A percentile compares a stretch with the other conserved stretches of the same genome.
phyloP scores from a whole-genome alignment of 2,888 invertebrate genomes.

The Adela reaumurella region DNA sequence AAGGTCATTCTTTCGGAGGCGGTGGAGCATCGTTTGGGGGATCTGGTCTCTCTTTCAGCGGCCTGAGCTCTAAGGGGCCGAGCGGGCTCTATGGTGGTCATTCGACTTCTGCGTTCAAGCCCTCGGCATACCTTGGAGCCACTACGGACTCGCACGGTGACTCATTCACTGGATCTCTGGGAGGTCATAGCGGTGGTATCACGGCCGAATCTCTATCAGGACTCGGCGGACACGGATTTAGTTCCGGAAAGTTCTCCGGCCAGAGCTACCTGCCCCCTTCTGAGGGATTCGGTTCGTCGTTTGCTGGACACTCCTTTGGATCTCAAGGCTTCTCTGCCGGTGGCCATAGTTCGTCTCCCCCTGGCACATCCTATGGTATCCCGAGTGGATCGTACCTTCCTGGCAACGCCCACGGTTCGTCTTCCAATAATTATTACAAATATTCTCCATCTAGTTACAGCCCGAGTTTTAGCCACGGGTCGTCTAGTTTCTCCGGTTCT shows the following conservation, averaged over 20 bases:
- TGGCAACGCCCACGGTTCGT: conserved; percentile 26
- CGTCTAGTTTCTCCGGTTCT: conserved; percentile 28
- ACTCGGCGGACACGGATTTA: conserved; percentile 21
- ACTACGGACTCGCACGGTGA: conserved; percentile 31
- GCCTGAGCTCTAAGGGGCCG: too few relatives aligned
- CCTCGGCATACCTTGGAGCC: conserved; percentile 42
- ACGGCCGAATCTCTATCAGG: conserved; percentile 9
- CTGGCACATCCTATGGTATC: conserved; percentile 30
- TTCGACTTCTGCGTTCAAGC: conserved; percentile 39
- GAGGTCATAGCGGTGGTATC: conserved; percentile 9
- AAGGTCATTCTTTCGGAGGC: conserved; percentile 15
- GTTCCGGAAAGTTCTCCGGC: conserved; percentile 22
- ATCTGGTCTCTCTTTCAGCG: too few relatives aligned
- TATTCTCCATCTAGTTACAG: conserved; percentile 21
- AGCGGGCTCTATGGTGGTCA: conserved; percentile 25
- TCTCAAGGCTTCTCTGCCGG: conserved; percentile 26
- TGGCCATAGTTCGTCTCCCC: conserved; percentile 30
- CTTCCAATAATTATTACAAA: conserved; percentile 33
- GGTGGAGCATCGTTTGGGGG: conserved; percentile 22
- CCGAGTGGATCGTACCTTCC: conserved; percentile 26
- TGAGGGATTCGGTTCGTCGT: conserved; percentile 24
- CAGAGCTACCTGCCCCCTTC: conserved; percentile 26
- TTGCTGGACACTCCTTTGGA: conserved; percentile 16
- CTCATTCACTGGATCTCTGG: conserved; percentile 26
- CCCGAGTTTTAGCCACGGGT: conserved; percentile 27